Conservation (phyloP, 2,888 invertebrate species). For the Pantelozetes paolii region DNA sequence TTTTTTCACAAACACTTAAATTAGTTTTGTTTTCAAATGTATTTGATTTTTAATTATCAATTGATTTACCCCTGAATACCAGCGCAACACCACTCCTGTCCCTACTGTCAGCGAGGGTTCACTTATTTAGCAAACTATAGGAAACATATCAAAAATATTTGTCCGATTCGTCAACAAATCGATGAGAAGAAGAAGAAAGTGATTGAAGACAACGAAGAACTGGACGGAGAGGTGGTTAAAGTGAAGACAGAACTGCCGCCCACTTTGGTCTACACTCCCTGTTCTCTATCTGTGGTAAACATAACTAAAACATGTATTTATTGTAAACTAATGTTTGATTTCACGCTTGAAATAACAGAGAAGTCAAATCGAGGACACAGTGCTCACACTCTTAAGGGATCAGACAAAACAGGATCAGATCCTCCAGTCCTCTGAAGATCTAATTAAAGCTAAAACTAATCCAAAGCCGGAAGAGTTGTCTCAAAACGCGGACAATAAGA, state of each 20-base stretch:
- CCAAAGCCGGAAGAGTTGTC: not conserved
- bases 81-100: slow-evolving; percentile 43
- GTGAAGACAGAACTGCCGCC: slow-evolving; percentile 14
- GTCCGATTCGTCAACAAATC: slow-evolving; percentile 40
- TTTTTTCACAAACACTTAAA: too few species aligned
- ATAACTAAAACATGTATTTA: not conserved
- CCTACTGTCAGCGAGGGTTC: slow-evolving; percentile 45
- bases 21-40: too few species aligned
- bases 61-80: too few species aligned
- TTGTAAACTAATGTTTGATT: not conserved
- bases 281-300: slow-evolving; percentile 36
- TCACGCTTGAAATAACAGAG: too few species aligned
- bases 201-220: slow-evolving; percentile 22
- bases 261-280: slow-evolving; percentile 6
- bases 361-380: slow-evolving; percentile 44
- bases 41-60: too few species aligned
- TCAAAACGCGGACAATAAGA: not conserved
- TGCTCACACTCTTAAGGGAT: slow-evolving; percentile 44
- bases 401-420: slow-evolving; percentile 44
- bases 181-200: slow-evolving; percentile 35
- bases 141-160: slow-evolving; percentile 42
- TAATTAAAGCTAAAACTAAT: slow-evolving; percentile 11
- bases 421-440: slow-evolving; percentile 41
- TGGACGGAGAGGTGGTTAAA: not conserved
- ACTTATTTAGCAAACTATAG: slow-evolving; percentile 46